phyloP scores from a whole-genome alignment of 1,140 invertebrate species.

The Radopholus similis region DNA sequence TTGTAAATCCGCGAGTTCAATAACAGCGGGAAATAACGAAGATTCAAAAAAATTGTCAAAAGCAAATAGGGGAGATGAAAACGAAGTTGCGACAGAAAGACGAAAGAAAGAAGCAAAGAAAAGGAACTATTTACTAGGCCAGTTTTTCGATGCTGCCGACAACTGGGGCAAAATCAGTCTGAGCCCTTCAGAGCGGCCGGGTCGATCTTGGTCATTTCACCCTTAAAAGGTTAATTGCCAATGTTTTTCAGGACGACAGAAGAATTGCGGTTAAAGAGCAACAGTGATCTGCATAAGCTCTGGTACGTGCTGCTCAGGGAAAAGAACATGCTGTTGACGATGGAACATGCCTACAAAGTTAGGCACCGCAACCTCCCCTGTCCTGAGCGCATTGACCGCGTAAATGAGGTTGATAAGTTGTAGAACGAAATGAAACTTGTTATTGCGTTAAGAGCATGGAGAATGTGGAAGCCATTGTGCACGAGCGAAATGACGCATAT shows the following conservation, averaged over 20 bases:
- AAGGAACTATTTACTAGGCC: conserved; percentile 4
- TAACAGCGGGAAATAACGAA: too few species aligned
- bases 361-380: conserved; percentile 74
- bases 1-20: too few species aligned
- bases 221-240: background rate
- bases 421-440: conserved; percentile 4
- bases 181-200: conserved; percentile 67
- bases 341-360: conserved; percentile 78
- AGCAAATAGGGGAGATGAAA: too few species aligned
- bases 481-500: conserved; percentile 86
- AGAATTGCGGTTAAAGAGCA: conserved; percentile 89
- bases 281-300: conserved; percentile 90
- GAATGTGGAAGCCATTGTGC: conserved; percentile 83
- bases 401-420: conserved; percentile 60
- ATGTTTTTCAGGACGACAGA: conserved; percentile 68
- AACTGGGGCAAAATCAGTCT: conserved; percentile 61
- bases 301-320: conserved; percentile 96
- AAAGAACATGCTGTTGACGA: conserved; percentile 90
- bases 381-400: conserved; percentile 90
- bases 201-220: conserved; percentile 70
- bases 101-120: conserved; percentile 4
- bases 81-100: background rate
- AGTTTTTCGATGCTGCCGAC: conserved; percentile 29
- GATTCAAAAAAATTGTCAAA: too few species aligned
- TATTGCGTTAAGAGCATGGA: conserved; percentile 74